A percentile compares a stretch with the other conserved stretches of the same genome.
Evolutionary conservation across 2,888 invertebrate genomes (phyloP).

Genomic region (Philhelius pedissequus): DNA sequence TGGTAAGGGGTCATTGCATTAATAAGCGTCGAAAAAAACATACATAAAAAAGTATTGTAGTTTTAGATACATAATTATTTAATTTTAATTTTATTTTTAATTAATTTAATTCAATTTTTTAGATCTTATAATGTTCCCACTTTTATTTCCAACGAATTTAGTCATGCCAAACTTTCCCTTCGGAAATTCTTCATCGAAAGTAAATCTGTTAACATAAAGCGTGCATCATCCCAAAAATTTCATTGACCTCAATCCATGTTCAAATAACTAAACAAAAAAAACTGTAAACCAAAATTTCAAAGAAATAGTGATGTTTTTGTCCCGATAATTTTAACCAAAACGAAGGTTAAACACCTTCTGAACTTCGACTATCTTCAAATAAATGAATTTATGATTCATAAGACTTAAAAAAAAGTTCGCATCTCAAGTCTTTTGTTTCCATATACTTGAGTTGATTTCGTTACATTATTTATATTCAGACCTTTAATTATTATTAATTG

Average conservation of each 20-base stretch:
- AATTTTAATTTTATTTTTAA: too few species aligned
- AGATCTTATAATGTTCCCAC: background rate
- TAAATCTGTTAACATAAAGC: background rate
- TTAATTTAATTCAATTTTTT: too few species aligned
- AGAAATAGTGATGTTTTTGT: background rate
- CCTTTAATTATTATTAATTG: background rate
- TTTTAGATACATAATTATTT: too few species aligned
- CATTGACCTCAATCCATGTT: conserved; percentile 32
- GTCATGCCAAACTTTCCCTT: conserved; percentile 26
- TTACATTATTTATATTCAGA: background rate
- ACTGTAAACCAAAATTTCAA: background rate
- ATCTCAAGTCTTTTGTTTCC: conserved; percentile 23
- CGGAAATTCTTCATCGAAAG: conserved; percentile 1
- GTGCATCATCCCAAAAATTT: conserved; percentile 6
- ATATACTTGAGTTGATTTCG: background rate
- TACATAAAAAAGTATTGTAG: too few species aligned
- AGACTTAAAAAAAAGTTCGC: background rate
- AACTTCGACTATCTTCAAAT: background rate
- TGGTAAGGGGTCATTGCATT: too few species aligned
- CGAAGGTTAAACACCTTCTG: conserved; percentile 16
- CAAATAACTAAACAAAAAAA: background rate
- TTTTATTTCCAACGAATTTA: background rate
- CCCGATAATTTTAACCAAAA: background rate
- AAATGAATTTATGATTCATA: background rate
- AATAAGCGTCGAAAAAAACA: too few species aligned